phyloP scores from a whole-genome alignment of 1,140 invertebrate species.

The Xylocopa sonorina region DNA sequence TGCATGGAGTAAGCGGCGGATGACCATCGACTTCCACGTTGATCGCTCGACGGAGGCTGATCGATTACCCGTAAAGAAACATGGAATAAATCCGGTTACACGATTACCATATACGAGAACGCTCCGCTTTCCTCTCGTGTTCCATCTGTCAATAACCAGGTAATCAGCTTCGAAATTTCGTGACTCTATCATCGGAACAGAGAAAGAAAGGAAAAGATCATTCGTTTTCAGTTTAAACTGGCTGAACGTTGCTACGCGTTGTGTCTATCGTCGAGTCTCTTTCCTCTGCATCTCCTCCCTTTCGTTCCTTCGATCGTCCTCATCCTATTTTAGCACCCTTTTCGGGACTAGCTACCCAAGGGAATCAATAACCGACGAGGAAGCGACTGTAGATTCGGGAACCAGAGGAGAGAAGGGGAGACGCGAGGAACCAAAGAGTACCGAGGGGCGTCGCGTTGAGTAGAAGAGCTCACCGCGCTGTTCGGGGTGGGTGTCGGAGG shows the following conservation, averaged over 20 bases:
- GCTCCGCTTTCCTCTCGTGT: no score
- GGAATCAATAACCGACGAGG: slow-evolving; percentile 81
- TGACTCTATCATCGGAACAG: no score
- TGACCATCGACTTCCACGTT: no score
- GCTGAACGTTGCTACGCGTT: background rate
- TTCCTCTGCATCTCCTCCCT: slow-evolving; percentile 1
- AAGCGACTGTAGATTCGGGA: slow-evolving; percentile 60
- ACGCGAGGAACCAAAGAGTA: slow-evolving; percentile 51
- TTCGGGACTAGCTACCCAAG: slow-evolving; percentile 76
- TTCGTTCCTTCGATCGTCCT: slow-evolving; percentile 47
- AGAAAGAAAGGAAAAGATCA: no score
- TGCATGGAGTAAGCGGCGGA: no score
- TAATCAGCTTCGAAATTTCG: no score
- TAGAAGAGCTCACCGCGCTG: slow-evolving; percentile 42
- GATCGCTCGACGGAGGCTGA: no score
- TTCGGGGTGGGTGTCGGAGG: slow-evolving; percentile 47
- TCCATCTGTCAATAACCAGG: no score
- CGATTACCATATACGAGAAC: no score
- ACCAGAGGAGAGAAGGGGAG: slow-evolving; percentile 26
- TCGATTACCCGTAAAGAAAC: no score
- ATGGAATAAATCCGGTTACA: no score
- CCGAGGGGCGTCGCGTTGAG: slow-evolving; percentile 44
- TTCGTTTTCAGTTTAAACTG: background rate
- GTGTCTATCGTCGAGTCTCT: background rate
- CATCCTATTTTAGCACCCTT: slow-evolving; percentile 61